Evolutionary conservation across 1,140 invertebrate genomes (phyloP), one percentile per base, ranked within the genome.

Genomic region (Drosophila hydei): DNA sequence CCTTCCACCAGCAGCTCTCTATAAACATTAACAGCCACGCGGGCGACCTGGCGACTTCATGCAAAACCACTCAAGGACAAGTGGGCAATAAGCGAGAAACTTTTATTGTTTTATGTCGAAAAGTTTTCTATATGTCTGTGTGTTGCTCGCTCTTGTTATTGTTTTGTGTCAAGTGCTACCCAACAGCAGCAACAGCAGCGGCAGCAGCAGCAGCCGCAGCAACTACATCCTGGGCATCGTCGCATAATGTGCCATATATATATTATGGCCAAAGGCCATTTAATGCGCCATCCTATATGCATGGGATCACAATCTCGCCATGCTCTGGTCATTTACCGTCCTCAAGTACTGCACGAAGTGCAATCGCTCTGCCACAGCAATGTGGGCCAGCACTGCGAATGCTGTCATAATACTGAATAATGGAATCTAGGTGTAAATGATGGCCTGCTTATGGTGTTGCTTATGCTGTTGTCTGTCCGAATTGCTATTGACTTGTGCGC

Each of bases 21-120:
- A 33, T 33, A 33, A 33, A 33, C 25, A 45, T 45, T 45, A 51
- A 55, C 43, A 42, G 36, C 19, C 25, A 18, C n/a, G n/a, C 8
- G 11, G 23, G 6, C 40, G 27, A 61, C 59, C 61, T 25, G 63
- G 59, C 47, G 70, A 87, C 60, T 87, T 80, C 48, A 78, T 85
- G 78, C 78, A 88, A 83, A 87, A 79, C 72, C 78, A 83, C 83
- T 88, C 84, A 88, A 88, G 83, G 84, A 88, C 83, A 88, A 88
- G 83, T 83, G 75, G 83, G 75, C 78, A 88, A 88, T 81, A 88
- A 88, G 83, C 78, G 78, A 79, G 88, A 88, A 83, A 81, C 83
- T 88, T 88, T 89, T 88, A 88, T 89, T 88, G 75, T 87, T 87
- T 87, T 79, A 87, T 87, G 78, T 83, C 68, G 52, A 59, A 72